Percentiles rank a stretch among this genome's conserved stretches.
These are phyloP conservation scores for Myopa tessellatipennis DNA, from an alignment of 2,888 invertebrate genomes.

Conservation along the genomic window DNA sequence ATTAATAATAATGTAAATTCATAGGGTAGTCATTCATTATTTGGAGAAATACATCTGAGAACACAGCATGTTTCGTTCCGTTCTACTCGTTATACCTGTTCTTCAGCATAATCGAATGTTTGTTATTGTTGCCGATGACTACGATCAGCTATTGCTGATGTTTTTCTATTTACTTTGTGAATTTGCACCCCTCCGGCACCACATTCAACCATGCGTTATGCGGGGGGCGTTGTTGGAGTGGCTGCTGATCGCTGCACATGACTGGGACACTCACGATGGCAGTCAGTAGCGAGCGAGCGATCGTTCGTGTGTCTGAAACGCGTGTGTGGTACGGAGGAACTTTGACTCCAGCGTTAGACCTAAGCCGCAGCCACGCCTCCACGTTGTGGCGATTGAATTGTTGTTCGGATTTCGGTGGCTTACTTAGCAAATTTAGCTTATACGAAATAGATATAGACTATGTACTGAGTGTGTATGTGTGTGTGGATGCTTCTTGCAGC, in stretches of 20 bases:
- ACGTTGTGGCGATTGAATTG: constrained; percentile 16
- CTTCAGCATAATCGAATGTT: constrained; percentile 2
- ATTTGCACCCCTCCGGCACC: constrained; percentile 4
- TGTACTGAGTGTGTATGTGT: neutral
- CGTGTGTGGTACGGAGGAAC: constrained; percentile 24
- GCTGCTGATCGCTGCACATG: constrained; percentile 22
- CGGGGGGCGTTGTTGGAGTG: constrained; percentile 28
- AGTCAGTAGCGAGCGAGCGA: neutral
- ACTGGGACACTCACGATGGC: constrained; percentile 9
- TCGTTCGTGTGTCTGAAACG: neutral
- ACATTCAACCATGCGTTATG: constrained; percentile 4
- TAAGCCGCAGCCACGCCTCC: neutral
- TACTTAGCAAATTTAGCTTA: neutral
- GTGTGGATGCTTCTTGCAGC: neutral
- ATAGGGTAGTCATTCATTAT: neutral
- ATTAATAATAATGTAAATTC: neutral
- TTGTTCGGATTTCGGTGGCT: neutral
- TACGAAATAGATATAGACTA: neutral
- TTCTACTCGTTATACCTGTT: constrained; percentile 37
- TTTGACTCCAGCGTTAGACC: constrained; percentile 14
- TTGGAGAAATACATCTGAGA: constrained; percentile 17
- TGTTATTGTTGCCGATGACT: constrained; percentile 2
- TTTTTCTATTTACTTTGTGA: constrained; percentile 31
- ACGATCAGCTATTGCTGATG: neutral
- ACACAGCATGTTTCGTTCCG: constrained; percentile 20